phyloP scores from a whole-genome alignment of 2,797 vertebrate species.

The Syngnathus rostellatus region DNA sequence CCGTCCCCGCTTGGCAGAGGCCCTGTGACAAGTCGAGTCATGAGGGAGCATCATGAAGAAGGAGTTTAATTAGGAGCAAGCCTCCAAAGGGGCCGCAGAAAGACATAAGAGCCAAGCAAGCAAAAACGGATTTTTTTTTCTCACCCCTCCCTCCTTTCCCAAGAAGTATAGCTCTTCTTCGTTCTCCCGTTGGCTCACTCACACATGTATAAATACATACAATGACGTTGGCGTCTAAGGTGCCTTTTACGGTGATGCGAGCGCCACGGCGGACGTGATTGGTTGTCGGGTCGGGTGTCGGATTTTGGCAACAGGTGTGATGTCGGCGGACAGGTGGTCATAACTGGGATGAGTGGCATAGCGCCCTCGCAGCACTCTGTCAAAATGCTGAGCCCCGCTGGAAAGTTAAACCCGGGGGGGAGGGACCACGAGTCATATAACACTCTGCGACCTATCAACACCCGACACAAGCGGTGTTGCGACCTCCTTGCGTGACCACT shows the following conservation, averaged over 20 bases:
- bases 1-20: constrained; percentile 61
- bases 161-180: constrained; percentile 25
- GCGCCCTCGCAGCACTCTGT: constrained; percentile 61
- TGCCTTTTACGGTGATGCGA: constrained; percentile 68
- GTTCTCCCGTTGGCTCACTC: constrained; percentile 20
- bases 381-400: constrained; percentile 65
- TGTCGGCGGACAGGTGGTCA: constrained; percentile 67
- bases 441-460: constrained; percentile 42
- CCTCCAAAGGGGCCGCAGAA: constrained; percentile 66
- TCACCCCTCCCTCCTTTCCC: not conserved
- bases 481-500: constrained; percentile 28
- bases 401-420: constrained; percentile 48
- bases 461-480: constrained; percentile 24
- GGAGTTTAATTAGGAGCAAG: constrained; percentile 77
- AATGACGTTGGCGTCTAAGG: constrained; percentile 9
- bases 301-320: constrained; percentile 69
- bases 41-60: constrained; percentile 70
- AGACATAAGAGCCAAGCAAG: constrained; percentile 59
- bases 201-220: constrained; percentile 4
- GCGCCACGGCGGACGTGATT: constrained; percentile 47
- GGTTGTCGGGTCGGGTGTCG: constrained; percentile 42
- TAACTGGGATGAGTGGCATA: constrained; percentile 72
- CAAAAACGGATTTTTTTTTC: constrained; percentile 42
- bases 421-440: constrained; percentile 60
- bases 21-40: constrained; percentile 69